Evolutionary conservation across 2,113 vertebrate species (phyloP), one percentile per base, ranked within the genome.

Genomic region (Tragelaphus buxtoni): DNA sequence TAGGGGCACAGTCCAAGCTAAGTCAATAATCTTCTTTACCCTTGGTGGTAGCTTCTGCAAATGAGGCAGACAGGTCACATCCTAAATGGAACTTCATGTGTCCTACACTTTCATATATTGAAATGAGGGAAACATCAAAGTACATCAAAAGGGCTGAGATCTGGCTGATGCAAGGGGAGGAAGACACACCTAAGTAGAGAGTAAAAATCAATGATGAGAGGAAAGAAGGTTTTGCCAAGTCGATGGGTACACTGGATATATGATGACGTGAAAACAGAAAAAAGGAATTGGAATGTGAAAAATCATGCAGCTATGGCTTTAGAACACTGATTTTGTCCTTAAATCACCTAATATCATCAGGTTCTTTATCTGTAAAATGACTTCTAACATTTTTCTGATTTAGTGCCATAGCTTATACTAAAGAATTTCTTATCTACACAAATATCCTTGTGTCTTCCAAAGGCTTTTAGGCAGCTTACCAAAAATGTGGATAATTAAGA

Each of bases 141-240:
- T 0, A 58, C 7, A 30, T n/a, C 18, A 49, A 17, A 85, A 65
- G 0, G 49, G 42, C 10, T 13, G 17, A n/a, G 0, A 5, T 53
- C 18, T 53, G 7, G 35, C 8, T 42, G 24, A n/a, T 5, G 14
- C 10, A 92, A 85, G 5, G 5, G 4, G 9, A 55, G 7, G 11
- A 61, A 9, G 55, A 30, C 18, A n/a, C 6, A 18, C 3, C 10
- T 65, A 7, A 20, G 47, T 32, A 65, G 8, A 85, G 8, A 16
- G 24, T n/a, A 5, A 18, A 32, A 45, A 74, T 1, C 32, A 81
- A 10, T 51, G 84, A 49, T 49, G 76, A 47, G 45, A 77, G 85
- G 20, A 35, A 90, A 58, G 5, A 1, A 11, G 2, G 1, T 0
- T n/a, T 3, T 72, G 10, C 11, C 17, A 20, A 7, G 2, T 32